These are phyloP conservation scores for Campaea margaritaria DNA, from an alignment of 2,888 invertebrate genomes.

Conservation along the genomic window DNA sequence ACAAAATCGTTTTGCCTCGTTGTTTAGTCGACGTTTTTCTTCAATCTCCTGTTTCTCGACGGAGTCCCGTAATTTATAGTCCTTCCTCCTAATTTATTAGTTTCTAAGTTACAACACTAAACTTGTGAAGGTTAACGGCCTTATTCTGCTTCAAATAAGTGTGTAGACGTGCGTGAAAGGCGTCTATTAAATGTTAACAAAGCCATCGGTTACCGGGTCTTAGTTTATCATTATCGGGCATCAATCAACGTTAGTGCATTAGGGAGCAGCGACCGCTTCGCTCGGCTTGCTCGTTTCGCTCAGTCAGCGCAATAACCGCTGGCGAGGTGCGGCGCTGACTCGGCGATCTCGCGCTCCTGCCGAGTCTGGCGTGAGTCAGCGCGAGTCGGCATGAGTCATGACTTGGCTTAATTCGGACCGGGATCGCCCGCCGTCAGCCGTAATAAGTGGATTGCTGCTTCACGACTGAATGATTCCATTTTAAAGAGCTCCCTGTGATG, in stretches of 20 bases:
- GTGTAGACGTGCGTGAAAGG: constrained; percentile 33
- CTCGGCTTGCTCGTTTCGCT: constrained; percentile 53
- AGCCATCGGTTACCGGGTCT: constrained; percentile 37
- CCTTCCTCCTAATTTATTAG: constrained; percentile 19
- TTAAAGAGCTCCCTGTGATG: constrained; percentile 65
- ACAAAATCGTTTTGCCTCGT: constrained; percentile 42
- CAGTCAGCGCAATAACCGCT: constrained; percentile 72
- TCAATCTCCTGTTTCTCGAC: constrained; percentile 46
- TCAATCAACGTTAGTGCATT: constrained; percentile 74
- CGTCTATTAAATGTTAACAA: constrained; percentile 34
- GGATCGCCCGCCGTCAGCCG: constrained; percentile 71
- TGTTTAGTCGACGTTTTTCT: no score
- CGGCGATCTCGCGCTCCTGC: constrained; percentile 57
- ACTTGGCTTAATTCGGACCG: constrained; percentile 65
- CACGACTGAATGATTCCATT: constrained; percentile 73
- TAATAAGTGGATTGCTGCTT: constrained; percentile 81
- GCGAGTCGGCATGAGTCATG: constrained; percentile 66
- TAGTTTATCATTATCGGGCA: constrained; percentile 62
- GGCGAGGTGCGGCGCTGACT: constrained; percentile 66
- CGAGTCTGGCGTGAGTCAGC: constrained; percentile 73
- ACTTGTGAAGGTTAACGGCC: constrained; percentile 31
- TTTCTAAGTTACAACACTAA: constrained; percentile 26
- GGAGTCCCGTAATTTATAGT: constrained; percentile 45
- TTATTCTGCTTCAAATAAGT: constrained; percentile 29
- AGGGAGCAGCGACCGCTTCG: constrained; percentile 50